These are phyloP conservation scores for Ganaspis sp. DNA, from an alignment of 1,140 invertebrate genomes.

Conservation along the genomic window DNA sequence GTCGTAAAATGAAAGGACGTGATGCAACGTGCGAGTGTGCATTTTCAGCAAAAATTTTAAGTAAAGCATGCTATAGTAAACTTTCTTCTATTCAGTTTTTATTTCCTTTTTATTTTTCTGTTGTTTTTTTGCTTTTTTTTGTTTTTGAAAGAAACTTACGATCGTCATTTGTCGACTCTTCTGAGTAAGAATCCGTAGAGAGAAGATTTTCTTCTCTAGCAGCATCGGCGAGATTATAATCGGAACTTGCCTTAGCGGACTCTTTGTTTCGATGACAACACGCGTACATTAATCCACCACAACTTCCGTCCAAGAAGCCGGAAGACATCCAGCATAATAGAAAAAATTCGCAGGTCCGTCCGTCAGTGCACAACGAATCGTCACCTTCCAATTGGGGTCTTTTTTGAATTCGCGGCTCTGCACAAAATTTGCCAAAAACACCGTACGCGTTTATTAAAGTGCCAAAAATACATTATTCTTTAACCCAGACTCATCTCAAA, in stretches of 20 bases:
- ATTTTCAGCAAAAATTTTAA: slow-evolving; percentile 17
- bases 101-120: background rate
- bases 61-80: slow-evolving; percentile 28
- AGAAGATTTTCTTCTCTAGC: slow-evolving; percentile 80
- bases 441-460: background rate
- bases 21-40: background rate
- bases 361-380: slow-evolving; percentile 80
- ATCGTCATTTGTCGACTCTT: slow-evolving; percentile 74
- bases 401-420: slow-evolving; percentile 73
- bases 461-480: no score
- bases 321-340: slow-evolving; percentile 94
- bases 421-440: slow-evolving; percentile 60
- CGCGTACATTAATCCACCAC: slow-evolving; percentile 89
- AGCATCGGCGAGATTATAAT: slow-evolving; percentile 78
- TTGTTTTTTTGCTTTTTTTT: background rate
- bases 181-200: slow-evolving; percentile 75
- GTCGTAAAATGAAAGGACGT: background rate
- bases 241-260: slow-evolving; percentile 77
- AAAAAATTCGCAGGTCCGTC: slow-evolving; percentile 94
- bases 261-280: slow-evolving; percentile 88
- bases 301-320: slow-evolving; percentile 90
- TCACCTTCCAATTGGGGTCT: slow-evolving; percentile 74
- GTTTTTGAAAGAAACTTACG: slow-evolving; percentile 69
- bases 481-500: no score
- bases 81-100: background rate